Evolutionary conservation across 2,888 invertebrate species (phyloP).

Genomic region (Gari tellinella): DNA sequence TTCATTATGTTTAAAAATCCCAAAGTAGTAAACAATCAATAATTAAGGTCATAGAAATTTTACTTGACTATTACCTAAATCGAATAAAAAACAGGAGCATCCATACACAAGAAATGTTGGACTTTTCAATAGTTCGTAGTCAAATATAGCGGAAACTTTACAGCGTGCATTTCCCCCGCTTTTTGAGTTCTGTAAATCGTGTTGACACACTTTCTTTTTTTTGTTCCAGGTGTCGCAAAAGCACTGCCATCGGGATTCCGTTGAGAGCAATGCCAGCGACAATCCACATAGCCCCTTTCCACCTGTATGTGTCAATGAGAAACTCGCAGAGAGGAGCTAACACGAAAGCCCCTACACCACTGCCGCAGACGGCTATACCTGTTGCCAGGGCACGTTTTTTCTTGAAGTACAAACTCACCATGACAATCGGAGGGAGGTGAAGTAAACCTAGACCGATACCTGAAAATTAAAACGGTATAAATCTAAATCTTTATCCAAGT

Average conservation of each 20-base stretch:
- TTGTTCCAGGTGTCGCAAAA: slow-evolving; percentile 10
- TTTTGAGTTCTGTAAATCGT: too few species aligned
- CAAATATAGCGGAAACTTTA: too few species aligned
- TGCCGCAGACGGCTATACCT: slow-evolving; percentile 15
- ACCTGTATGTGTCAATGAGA: slow-evolving; percentile 14
- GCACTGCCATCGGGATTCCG: slow-evolving; percentile 13
- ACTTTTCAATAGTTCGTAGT: slow-evolving; percentile 92
- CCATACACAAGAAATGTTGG: slow-evolving; percentile 89
- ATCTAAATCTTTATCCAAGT: too few species aligned
- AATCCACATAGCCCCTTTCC: slow-evolving; percentile 24
- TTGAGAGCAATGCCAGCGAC: slow-evolving; percentile 21
- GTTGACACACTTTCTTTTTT: too few species aligned
- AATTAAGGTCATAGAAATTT: too few species aligned
- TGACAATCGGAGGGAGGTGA: slow-evolving; percentile 23
- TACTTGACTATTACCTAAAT: slow-evolving; percentile 79
- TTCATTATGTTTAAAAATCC: too few species aligned
- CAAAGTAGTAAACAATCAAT: too few species aligned
- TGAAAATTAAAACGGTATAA: too few species aligned
- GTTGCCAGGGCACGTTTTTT: slow-evolving; percentile 24
- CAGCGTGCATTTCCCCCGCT: slow-evolving; percentile 19
- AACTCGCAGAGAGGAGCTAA: slow-evolving; percentile 12
- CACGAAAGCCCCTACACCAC: slow-evolving; percentile 27
- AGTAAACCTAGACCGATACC: slow-evolving; percentile 30
- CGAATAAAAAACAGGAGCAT: slow-evolving; percentile 75
- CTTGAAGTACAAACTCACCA: slow-evolving; percentile 18